Conservation (phyloP, 64 coral and sea anemone species). For the Porites lutea region DNA sequence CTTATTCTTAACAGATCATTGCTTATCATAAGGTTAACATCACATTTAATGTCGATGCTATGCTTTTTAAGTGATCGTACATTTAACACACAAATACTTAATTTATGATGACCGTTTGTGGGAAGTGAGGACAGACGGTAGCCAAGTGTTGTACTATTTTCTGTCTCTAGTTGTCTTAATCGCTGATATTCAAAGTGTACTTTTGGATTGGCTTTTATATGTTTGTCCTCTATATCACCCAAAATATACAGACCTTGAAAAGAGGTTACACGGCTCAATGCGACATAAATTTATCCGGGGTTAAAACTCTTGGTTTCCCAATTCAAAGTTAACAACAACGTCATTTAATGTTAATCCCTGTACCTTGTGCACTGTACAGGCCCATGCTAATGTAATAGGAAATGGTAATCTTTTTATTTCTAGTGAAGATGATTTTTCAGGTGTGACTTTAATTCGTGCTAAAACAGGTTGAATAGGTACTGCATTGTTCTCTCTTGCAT, state of each 20-base stretch:
- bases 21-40: no score
- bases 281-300: conserved; percentile 58
- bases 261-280: not conserved
- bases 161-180: no score
- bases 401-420: conserved; percentile 86
- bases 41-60: no score
- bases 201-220: not conserved
- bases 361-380: conserved; percentile 79
- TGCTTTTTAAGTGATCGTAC: no score
- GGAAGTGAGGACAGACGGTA: no score
- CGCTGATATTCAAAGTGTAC: not conserved
- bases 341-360: conserved; percentile 42
- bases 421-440: conserved; percentile 63
- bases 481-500: conserved; percentile 58
- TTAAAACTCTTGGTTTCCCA: conserved; percentile 63
- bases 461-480: conserved; percentile 77
- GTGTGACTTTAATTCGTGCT: conserved; percentile 70
- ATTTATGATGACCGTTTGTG: no score
- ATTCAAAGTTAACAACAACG: conserved; percentile 30
- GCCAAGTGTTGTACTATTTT: no score
- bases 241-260: conserved; percentile 16
- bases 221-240: not conserved
- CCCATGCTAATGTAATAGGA: conserved; percentile 85
- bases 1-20: no score
- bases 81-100: no score